phyloP scores from a whole-genome alignment of 1,140 invertebrate genomes.

The Chlorops oryzae region DNA sequence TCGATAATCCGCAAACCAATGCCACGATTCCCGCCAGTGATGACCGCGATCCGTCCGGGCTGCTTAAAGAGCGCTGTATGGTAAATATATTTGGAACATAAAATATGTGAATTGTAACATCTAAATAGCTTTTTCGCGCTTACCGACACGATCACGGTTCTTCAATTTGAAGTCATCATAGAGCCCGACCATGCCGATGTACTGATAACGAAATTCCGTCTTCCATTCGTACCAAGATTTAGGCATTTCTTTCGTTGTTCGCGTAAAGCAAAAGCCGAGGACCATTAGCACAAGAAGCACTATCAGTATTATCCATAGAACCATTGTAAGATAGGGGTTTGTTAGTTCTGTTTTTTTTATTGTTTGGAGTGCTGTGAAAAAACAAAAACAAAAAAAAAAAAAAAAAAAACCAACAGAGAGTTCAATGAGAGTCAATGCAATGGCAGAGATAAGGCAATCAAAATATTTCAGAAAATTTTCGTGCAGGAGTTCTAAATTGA shows the following conservation, averaged over 20 bases:
- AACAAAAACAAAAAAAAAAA: no score
- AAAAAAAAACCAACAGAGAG: no score
- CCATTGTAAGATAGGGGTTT: no score
- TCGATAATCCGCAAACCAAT: conserved; percentile 78
- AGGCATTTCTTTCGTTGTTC: conserved; percentile 43
- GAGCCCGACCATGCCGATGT: conserved; percentile 50
- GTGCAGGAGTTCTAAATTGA: no score
- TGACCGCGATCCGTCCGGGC: conserved; percentile 66
- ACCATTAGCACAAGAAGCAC: conserved; percentile 20
- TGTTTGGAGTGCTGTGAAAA: no score
- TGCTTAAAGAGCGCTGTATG: conserved; percentile 53
- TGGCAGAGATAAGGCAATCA: no score
- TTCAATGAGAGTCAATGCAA: no score
- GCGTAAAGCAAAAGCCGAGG: conserved; percentile 33
- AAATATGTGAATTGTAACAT: background rate
- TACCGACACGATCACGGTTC: conserved; percentile 54
- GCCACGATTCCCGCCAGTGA: conserved; percentile 82
- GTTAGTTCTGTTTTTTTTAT: no score
- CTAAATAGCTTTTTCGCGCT: conserved; percentile 21
- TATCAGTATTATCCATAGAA: no score
- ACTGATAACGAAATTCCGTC: conserved; percentile 52
- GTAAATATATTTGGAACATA: conserved; percentile 30
- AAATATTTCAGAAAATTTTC: no score
- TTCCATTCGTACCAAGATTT: conserved; percentile 48
- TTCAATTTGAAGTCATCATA: conserved; percentile 50